Evolutionary conservation across 30 jellyfish, hydroid and myxozoan genomes (phyloP), one percentile per base, ranked within the genome.

Genomic region (Pseudorhiza aurosa): DNA sequence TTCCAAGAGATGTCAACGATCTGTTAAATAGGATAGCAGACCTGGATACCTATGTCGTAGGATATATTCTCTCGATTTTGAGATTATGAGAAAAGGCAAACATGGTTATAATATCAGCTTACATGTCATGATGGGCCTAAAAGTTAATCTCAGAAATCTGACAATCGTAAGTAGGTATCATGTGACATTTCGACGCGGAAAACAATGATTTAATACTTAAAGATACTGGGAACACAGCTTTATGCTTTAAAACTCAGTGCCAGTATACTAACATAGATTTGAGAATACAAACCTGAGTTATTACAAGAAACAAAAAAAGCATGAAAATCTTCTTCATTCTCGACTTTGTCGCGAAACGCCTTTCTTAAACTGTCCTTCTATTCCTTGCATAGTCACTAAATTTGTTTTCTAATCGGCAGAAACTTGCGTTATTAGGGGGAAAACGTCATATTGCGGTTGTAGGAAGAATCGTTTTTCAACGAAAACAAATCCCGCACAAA

Each of bases 401-500:
- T 68, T 30, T 25, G 29, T 43, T 25, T 25, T 18, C 67, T 39
- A 44, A 68, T 44, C 67, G 40, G 65, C 30, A 19, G 32, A 33
- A 51, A 49, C 39, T 32, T 24, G 24, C 68, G 37, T 43, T 28
- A 29, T 42, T 29, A 31, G 31, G 59, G 14, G 22, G 55, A 73
- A 32, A 36, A 43, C 68, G 71, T 46, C 75, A 55, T 25, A 24
- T 36, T 32, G 86, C 37, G 75, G 86, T 51, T 39, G 47, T 33
- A 8, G 26, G 51, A 9, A 19, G 68, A 50, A 51, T 37, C 59
- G 21, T 51, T n/a, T 57, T 65, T 62, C 91, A 80, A 80, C 53
- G 30, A 56, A 80, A 80, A 49, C 49, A 15, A 43, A n/a, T 37
- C 67, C 91, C 91, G 70, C 91, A 64, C 11, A 42, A 64, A 27